phyloP scores from a whole-genome alignment of 1,140 invertebrate genomes.

The Agraylea sexmaculata region DNA sequence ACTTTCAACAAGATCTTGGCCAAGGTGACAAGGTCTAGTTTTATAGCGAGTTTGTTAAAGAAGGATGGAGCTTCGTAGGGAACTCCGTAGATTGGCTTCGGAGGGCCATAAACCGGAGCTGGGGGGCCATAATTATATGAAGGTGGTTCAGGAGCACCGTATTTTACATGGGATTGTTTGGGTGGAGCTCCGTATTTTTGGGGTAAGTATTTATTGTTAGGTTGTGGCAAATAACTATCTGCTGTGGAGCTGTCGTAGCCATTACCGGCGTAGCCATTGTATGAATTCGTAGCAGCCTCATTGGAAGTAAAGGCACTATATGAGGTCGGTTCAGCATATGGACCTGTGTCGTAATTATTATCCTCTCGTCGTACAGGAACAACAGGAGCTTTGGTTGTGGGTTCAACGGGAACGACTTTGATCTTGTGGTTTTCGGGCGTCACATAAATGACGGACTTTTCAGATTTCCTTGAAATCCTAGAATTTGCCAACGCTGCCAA shows the following conservation, averaged over 20 bases:
- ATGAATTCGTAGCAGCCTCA: constrained; percentile 6
- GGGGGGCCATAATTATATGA: constrained; percentile 34
- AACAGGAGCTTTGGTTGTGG: constrained; percentile 1
- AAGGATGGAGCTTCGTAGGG: constrained; percentile 44
- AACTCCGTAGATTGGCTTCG: constrained; percentile 33
- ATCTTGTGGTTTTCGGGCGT: constrained; percentile 12
- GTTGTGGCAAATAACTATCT: constrained; percentile 18
- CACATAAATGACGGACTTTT: constrained; percentile 16
- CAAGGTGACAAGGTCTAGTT: constrained; percentile 57
- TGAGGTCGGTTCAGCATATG: constrained; percentile 14
- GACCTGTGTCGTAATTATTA: constrained; percentile 10
- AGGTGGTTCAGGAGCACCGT: constrained; percentile 26
- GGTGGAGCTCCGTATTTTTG: constrained; percentile 34
- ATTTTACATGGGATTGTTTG: constrained; percentile 21
- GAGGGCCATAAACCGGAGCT: constrained; percentile 37
- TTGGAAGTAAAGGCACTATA: constrained; percentile 9
- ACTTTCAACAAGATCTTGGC: constrained; percentile 60
- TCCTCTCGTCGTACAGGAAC: constrained; percentile 17
- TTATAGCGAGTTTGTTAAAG: constrained; percentile 48
- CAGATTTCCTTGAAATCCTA: constrained; percentile 8
- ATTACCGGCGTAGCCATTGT: constrained; percentile 9
- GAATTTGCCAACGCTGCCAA: constrained; percentile 13
- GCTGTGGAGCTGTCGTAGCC: constrained; percentile 2
- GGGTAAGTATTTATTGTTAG: constrained; percentile 1
- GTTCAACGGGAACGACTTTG: neutral